Base-by-base conservation (phyloP, 2,113 vertebrate genomes). In the Dicentrarchus labrax region DNA sequence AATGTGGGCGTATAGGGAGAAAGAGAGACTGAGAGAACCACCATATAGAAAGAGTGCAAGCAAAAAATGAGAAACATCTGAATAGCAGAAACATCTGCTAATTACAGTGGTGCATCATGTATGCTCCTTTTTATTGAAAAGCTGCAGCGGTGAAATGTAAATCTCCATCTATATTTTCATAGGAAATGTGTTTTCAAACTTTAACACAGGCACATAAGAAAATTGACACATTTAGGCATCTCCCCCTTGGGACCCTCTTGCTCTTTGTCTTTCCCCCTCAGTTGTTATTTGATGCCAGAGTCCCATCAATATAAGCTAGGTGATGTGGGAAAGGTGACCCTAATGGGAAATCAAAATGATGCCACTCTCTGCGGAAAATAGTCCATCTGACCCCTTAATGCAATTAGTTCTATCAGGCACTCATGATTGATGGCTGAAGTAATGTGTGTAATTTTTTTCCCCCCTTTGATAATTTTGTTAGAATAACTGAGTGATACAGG, bases 301-400 rank as follows among this genome's bases (percentile, higher is more conserved):
- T 71, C 70, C 59, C 68, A 73, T 86, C 72, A 68, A 86, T 90
- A 75, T 38, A 22, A 48, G 39, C 19, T 8, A 60, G 47, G 78
- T 81, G 67, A 69, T 57, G 56, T 67, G 39, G 51, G 68, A 84
- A 82, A 86, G 72, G 76, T 76, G 81, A 81, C 67, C 67, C 76
- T 89, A 89, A 88, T 88, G 76, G 82, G 85, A 90, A 91, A 84
- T 90, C 77, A 47, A 90, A 92, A 83, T 76, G 53, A 38, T 17
- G 16, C 36, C 39, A 67, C 64, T 64, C 57, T 53, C 13, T 69
- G 47, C 50, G 71, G 60, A 80, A 76, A 76, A 78, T 15, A 21
- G 9, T 30, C 43, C 77, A 82, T 38, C 38, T 66, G 74, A 80
- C 48, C 41, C 47, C 24, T 45, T 66, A 79, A 88, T 85, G 69